Conservation (phyloP, 2,797 vertebrate species). For the Antennarius maculatus region DNA sequence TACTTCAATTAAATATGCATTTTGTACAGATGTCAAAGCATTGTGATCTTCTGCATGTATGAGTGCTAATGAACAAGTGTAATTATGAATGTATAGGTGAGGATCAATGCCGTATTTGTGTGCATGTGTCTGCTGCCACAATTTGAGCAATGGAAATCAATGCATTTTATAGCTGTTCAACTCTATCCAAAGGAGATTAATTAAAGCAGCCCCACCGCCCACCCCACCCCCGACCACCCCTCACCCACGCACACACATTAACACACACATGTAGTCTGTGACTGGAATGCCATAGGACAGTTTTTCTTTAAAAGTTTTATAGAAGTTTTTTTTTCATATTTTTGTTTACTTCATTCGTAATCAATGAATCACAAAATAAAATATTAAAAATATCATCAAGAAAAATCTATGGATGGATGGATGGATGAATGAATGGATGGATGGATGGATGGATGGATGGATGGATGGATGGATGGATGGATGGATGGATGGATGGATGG, state of each 20-base stretch:
- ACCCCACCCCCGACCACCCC: conserved; percentile 17
- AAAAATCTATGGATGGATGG: too few relatives aligned
- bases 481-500: too few relatives aligned
- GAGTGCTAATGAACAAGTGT: conserved; percentile 29
- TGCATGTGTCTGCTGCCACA: conserved; percentile 39
- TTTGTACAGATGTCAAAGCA: neutral
- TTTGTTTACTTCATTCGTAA: neutral
- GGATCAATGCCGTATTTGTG: conserved; percentile 38
- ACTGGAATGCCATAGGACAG: too few relatives aligned
- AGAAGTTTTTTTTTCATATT: neutral
- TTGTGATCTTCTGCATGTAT: neutral
- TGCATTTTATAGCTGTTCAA: conserved; percentile 77
- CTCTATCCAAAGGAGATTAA: conserved; percentile 80
- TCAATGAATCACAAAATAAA: neutral
- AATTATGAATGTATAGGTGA: conserved; percentile 21
- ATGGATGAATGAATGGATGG: too few relatives aligned
- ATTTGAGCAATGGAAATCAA: conserved; percentile 76
- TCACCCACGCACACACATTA: conserved; percentile 15
- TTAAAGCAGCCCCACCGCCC: conserved; percentile 57
- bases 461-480: too few relatives aligned
- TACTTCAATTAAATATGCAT: too few relatives aligned
- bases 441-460: too few relatives aligned
- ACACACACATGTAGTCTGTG: neutral
- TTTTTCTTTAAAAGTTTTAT: conserved; percentile 1
- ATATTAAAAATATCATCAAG: too few relatives aligned